These are phyloP conservation scores for Anneissia japonica DNA, from an alignment of 35 echinoderm and acorn worm genomes.

Conservation along the genomic window DNA sequence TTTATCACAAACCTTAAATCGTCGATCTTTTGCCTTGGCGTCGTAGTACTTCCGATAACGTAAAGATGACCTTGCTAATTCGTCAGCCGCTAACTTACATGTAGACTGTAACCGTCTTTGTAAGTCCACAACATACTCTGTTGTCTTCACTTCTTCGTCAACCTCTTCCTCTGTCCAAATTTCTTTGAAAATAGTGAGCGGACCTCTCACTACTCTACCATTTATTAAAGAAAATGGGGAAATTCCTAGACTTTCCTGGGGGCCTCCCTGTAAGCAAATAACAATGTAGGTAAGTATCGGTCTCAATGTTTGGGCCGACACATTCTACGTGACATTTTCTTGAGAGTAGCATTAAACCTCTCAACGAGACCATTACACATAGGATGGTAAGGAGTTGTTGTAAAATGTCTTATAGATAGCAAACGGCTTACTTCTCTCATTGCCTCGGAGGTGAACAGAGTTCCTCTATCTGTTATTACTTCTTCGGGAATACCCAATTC, in stretches of 20 bases:
- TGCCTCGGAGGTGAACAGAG: constrained; percentile 42
- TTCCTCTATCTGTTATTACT: constrained; percentile 48
- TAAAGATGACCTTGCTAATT: neutral
- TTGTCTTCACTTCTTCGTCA: no score
- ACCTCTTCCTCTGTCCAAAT: no score
- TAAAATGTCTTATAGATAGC: constrained; percentile 17
- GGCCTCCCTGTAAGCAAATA: no score
- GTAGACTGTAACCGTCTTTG: constrained; percentile 17
- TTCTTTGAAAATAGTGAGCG: no score
- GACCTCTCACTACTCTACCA: no score
- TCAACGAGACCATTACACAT: constrained; percentile 49
- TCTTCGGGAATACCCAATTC: constrained; percentile 45
- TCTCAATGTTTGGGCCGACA: no score
- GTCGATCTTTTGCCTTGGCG: constrained; percentile 24
- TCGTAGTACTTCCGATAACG: constrained; percentile 36
- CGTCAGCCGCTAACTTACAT: constrained; percentile 2
- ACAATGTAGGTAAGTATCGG: no score
- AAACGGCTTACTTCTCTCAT: constrained; percentile 44
- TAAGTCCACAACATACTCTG: constrained; percentile 19
- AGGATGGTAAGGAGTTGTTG: constrained; percentile 51
- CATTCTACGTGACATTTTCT: no score
- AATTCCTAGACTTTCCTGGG: no score
- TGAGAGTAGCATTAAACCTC: constrained; percentile 43
- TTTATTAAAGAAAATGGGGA: neutral
- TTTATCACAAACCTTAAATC: constrained; percentile 25